phyloP scores from a whole-genome alignment of 2,888 invertebrate genomes.

The Amphipoea oculea region DNA sequence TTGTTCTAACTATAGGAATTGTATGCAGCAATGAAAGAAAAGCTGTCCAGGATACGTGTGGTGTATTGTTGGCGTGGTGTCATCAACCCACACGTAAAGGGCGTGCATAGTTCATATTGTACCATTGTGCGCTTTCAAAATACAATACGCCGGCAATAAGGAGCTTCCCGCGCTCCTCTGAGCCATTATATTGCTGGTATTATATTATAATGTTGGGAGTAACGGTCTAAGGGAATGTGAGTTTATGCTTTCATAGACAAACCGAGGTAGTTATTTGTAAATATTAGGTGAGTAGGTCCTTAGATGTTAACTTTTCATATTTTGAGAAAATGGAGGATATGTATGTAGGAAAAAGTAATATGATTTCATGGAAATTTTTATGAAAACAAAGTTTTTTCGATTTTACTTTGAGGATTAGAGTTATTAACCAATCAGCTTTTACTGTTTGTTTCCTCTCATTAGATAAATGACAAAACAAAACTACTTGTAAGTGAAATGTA shows the following conservation, averaged over 20 bases:
- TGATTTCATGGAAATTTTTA: background rate
- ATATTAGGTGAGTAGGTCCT: background rate
- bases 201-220: constrained; percentile 46
- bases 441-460: constrained; percentile 22
- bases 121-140: constrained; percentile 77
- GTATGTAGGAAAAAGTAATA: background rate
- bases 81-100: constrained; percentile 81
- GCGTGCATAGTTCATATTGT: constrained; percentile 84
- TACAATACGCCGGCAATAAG: constrained; percentile 61
- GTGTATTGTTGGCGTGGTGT: constrained; percentile 74
- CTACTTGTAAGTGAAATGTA: background rate
- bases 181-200: constrained; percentile 36
- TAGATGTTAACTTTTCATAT: background rate
- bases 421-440: background rate
- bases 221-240: constrained; percentile 42
- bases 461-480: constrained; percentile 50
- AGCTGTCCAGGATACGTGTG: constrained; percentile 65
- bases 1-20: constrained; percentile 46
- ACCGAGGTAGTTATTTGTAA: constrained; percentile 4
- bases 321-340: background rate
- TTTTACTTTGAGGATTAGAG: background rate
- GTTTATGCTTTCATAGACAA: constrained; percentile 27
- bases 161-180: constrained; percentile 59
- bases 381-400: background rate
- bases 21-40: constrained; percentile 71